These are phyloP conservation scores for Ictidomys tridecemlineatus DNA, from an alignment of 2,113 vertebrate genomes.

Conservation along the genomic window DNA sequence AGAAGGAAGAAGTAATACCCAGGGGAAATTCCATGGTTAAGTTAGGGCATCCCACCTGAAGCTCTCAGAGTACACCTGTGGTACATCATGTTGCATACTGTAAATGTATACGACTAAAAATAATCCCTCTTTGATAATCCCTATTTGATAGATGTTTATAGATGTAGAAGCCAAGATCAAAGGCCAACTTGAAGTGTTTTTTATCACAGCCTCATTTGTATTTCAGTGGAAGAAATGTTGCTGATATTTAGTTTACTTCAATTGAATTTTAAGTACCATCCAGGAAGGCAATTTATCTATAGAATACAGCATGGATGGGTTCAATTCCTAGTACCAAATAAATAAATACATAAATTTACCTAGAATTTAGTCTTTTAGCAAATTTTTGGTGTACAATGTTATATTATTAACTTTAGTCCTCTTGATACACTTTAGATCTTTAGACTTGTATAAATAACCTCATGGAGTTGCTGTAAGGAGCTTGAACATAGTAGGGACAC, in stretches of 20 bases:
- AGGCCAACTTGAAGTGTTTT: background rate
- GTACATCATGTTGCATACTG: background rate
- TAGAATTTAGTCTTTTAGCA: background rate
- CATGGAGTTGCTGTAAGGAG: background rate
- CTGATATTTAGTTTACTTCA: background rate
- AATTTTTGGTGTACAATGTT: background rate
- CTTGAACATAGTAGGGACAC: background rate
- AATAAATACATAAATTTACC: too few species aligned
- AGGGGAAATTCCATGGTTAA: background rate
- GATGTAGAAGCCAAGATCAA: background rate
- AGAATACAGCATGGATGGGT: background rate
- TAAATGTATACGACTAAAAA: background rate
- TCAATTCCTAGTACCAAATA: too few species aligned
- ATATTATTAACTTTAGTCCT: background rate
- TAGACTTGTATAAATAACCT: background rate
- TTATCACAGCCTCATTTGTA: background rate
- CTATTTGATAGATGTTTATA: background rate
- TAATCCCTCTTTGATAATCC: background rate
- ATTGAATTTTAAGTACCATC: too few species aligned
- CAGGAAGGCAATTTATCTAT: background rate
- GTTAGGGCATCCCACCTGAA: background rate
- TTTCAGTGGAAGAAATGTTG: background rate
- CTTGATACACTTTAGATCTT: background rate
- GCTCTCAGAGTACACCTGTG: background rate
- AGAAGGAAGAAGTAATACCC: background rate